Base-by-base conservation (phyloP, 2,888 invertebrate genomes). In the Himalopsyche kuldschensis region DNA sequence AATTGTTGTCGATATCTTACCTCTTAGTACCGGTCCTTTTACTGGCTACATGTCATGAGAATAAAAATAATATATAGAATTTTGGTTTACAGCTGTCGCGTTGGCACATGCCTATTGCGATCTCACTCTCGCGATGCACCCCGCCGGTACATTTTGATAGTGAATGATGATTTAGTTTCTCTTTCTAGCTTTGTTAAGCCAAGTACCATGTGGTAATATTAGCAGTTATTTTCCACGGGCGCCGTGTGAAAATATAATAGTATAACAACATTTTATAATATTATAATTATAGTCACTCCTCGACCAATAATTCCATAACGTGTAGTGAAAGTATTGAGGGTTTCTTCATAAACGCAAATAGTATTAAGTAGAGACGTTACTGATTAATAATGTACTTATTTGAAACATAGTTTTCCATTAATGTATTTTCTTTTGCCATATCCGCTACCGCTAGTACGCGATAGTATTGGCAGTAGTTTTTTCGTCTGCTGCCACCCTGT, bases 141-240 rank as follows among this genome's bases (percentile, higher is more conserved):
- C 55, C 24, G 41, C 20, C 47, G 31, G 55, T 75, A 75, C 46
- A 20, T 55, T 27, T 30, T 15, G 15, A 11, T 47, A 78, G n/a
- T 15, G 35, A 31, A 11, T 78, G 78, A 47, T 46, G 35, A 46
- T 27, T 47, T 20, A 24, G 31, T 75, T 32, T 75, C 75, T 75
- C 75, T 75, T 15, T 75, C 75, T 75, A 32, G 75, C 30, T 20
- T 32, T 75, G 32, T 30, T 55, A 55, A 55, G 55, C 55, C 55
- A 20, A 48, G 78, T 82, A 84, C 82, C 82, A 83, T 86, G 84
- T 86, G 84, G 84, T 48, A 79, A 82, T 81, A 81, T 82, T 84
- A 86, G 84, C 86, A 86, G 84, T 86, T 84, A 84, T 80, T n/a
- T n/a, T 82, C 35, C 86, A 84, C 32, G n/a, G 83, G 82, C 76